These are phyloP conservation scores for Myotis pilosus DNA, from an alignment of 2,797 vertebrate genomes.

Conservation along the genomic window DNA sequence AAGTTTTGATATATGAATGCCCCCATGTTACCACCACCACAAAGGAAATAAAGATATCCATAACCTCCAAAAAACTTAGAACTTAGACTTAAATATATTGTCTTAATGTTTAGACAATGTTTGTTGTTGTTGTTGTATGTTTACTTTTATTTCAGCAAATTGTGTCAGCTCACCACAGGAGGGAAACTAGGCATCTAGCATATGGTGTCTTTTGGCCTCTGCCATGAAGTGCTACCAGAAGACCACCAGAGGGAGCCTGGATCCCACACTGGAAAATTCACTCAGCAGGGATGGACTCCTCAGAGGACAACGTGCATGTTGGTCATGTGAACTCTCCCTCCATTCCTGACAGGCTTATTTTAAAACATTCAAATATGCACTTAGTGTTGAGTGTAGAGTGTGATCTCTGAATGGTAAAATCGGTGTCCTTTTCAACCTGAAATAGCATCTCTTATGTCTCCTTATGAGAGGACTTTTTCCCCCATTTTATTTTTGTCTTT, in stretches of 20 bases:
- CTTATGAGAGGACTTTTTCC: background rate
- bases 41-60: background rate
- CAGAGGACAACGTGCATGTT: background rate
- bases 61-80: background rate
- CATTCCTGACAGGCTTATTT: background rate
- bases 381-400: background rate
- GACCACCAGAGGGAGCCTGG: constrained; percentile 19
- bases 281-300: fast-evolving
- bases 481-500: too few species aligned
- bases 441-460: background rate
- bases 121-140: background rate
- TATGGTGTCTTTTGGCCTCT: background rate
- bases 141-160: background rate
- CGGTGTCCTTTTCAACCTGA: background rate
- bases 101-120: background rate
- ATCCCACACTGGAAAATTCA: background rate
- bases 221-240: background rate
- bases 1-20: background rate
- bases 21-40: background rate
- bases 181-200: background rate
- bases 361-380: background rate
- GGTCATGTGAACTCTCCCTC: background rate
- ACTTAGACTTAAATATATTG: background rate
- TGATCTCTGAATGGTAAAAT: background rate
- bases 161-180: background rate